Conservation (phyloP, 2,113 vertebrate species). For the Nematolebias whitei region DNA sequence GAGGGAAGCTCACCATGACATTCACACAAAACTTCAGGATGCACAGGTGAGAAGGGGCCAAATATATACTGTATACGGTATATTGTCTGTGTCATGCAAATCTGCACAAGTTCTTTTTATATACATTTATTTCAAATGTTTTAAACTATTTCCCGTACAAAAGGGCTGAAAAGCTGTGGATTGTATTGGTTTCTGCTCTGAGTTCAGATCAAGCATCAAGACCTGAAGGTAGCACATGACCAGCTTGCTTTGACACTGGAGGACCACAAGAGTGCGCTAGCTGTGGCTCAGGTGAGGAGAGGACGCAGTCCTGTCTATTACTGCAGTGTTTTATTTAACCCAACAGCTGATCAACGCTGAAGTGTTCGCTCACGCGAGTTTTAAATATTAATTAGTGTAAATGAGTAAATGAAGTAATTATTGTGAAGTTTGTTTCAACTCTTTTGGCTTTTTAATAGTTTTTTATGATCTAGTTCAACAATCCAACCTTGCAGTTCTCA, state of each 20-base stretch:
- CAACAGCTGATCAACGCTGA: conserved; percentile 3
- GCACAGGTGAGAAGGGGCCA: conserved; percentile 83
- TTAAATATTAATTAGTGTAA: too few species aligned
- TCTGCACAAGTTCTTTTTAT: background rate
- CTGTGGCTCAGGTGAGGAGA: conserved; percentile 90
- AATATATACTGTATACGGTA: too few species aligned
- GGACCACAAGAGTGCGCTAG: conserved; percentile 99
- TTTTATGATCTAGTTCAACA: background rate
- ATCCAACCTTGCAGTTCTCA: background rate
- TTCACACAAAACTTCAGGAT: conserved; percentile 93
- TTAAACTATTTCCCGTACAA: background rate
- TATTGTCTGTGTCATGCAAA: background rate
- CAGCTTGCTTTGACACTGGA: conserved; percentile 92
- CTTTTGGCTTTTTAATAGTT: too few species aligned
- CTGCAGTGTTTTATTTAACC: background rate
- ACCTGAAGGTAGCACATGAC: conserved; percentile 88
- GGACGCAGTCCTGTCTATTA: background rate
- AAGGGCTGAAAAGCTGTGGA: too few species aligned
- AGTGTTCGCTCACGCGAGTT: background rate
- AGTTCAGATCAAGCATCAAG: conserved; percentile 85
- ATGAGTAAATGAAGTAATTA: too few species aligned
- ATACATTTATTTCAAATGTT: background rate
- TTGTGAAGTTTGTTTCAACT: background rate
- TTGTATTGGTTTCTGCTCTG: background rate
- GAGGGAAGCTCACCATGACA: conserved; percentile 93